Conservation (phyloP, 35 echinoderm and acorn worm species). For the Amphiura filiformis region DNA sequence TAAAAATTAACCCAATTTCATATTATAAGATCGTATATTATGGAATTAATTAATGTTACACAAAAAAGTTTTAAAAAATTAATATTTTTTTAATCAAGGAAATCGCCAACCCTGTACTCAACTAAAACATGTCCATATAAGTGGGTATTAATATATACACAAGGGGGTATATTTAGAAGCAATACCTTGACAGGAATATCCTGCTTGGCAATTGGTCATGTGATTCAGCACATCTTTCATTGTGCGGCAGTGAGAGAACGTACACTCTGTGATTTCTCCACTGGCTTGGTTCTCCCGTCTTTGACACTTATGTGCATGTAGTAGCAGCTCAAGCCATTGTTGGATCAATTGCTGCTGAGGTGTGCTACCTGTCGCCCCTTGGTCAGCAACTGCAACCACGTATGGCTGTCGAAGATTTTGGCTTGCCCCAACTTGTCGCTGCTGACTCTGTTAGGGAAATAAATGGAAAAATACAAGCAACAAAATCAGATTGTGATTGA, state of each 20-base stretch:
- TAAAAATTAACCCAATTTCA: too few relatives aligned
- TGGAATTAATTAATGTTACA: too few relatives aligned
- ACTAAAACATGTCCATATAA: too few relatives aligned
- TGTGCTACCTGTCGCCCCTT: too few relatives aligned
- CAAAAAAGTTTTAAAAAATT: too few relatives aligned
- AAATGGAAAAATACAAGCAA: too few relatives aligned
- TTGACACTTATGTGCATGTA: constrained; percentile 96
- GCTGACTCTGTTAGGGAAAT: constrained; percentile 2
- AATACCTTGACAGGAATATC: constrained; percentile 96
- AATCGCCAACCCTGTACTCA: too few relatives aligned
- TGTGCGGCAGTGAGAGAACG: constrained; percentile 90
- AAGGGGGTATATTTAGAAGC: too few relatives aligned
- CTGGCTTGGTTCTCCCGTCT: constrained; percentile 90
- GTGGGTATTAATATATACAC: too few relatives aligned
- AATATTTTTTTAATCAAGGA: too few relatives aligned
- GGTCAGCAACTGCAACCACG: constrained; percentile 29
- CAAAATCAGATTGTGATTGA: too few relatives aligned
- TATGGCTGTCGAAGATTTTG: not conserved
- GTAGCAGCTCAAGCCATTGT: constrained; percentile 85
- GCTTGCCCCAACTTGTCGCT: constrained; percentile 11
- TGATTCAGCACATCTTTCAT: constrained; percentile 99
- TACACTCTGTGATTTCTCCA: constrained; percentile 78
- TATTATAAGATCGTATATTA: too few relatives aligned
- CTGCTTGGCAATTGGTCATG: constrained; percentile 99
- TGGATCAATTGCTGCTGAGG: constrained; percentile 92